Evolutionary conservation across 2,888 invertebrate genomes (phyloP), one percentile per base, ranked within the genome.

Genomic region (Leptothorax acervorum): DNA sequence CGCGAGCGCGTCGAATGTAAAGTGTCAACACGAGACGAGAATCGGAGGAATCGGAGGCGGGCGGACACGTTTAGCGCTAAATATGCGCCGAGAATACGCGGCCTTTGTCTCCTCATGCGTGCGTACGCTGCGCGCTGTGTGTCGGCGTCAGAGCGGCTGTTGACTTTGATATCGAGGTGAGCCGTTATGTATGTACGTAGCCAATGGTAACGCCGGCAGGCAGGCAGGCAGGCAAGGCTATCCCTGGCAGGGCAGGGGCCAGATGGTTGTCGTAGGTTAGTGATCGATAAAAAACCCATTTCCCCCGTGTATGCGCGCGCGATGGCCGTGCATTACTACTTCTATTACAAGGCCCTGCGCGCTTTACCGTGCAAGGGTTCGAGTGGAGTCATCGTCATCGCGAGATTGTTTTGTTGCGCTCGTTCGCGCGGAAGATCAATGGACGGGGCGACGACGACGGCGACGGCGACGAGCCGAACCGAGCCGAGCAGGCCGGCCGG

Each of bases 231-330:
- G 15, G 42, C 57, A 60, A 23, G 84, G 60, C 86, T 82, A 70
- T 79, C 81, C 66, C 84, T 87, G 86, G 86, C 87, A n/a, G 51
- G 85, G 86, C 86, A 23, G 57, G 78, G 53, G 76, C 89, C 90
- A 91, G 91, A 92, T 91, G 92, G 92, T 93, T 93, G 92, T 91
- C 92, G 89, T 92, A 92, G 93, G 93, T 92, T 91, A 93, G 92
- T 89, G 86, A 92, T 93, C 92, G 90, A 92, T 90, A 89, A 89
- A 81, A 90, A 90, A 89, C 90, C 87, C 89, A 92, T 90, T 90
- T 90, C 87, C 86, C 91, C 82, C 85, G 82, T 81, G 60, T 70
- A 70, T 74, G 83, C 71, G 73, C 51, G 55, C 75, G 62, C 63
- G 53, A 79, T 75, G 78, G 82, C 66, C 75, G 48, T 68, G 81